Percentiles rank a stretch among this genome's conserved stretches.
Evolutionary conservation across 2,888 invertebrate genomes (phyloP).

Genomic region (Microplitis deprimator): DNA sequence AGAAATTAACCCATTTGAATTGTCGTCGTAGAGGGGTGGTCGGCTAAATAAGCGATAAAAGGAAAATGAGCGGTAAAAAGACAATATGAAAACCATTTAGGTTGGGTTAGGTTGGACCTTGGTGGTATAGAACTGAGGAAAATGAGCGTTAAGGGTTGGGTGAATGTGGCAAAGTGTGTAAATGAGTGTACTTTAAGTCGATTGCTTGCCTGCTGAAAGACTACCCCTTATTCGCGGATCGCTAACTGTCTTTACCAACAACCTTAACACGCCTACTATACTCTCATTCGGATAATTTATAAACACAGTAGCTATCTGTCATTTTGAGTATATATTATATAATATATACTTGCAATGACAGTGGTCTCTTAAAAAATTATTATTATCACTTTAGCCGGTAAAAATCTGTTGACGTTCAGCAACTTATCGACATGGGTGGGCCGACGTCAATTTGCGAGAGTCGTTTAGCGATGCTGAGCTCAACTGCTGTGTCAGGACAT

Average conservation of each 20-base stretch:
- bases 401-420: slow-evolving; percentile 3
- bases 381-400: neutral
- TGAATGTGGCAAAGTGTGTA: slow-evolving; percentile 65
- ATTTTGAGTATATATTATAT: neutral
- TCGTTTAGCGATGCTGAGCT: slow-evolving; percentile 50
- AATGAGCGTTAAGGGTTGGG: slow-evolving; percentile 42
- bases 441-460: slow-evolving; percentile 63
- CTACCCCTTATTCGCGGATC: slow-evolving; percentile 62
- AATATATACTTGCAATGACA: too few species aligned
- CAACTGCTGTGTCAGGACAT: slow-evolving; percentile 65
- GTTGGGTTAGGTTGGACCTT: slow-evolving; percentile 42
- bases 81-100: slow-evolving; percentile 71
- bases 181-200: slow-evolving; percentile 69
- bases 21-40: slow-evolving; percentile 44
- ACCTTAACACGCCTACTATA: slow-evolving; percentile 40
- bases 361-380: neutral
- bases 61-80: slow-evolving; percentile 71
- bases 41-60: slow-evolving; percentile 70
- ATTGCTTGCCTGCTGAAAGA: slow-evolving; percentile 68
- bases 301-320: neutral
- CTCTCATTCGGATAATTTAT: slow-evolving; percentile 32
- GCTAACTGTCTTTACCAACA: slow-evolving; percentile 49
- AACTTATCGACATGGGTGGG: slow-evolving; percentile 43
- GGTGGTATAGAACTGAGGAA: slow-evolving; percentile 42
- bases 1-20: slow-evolving; percentile 61